phyloP scores from a whole-genome alignment of 1,140 invertebrate genomes.

The Atopsyche davidsoni region DNA sequence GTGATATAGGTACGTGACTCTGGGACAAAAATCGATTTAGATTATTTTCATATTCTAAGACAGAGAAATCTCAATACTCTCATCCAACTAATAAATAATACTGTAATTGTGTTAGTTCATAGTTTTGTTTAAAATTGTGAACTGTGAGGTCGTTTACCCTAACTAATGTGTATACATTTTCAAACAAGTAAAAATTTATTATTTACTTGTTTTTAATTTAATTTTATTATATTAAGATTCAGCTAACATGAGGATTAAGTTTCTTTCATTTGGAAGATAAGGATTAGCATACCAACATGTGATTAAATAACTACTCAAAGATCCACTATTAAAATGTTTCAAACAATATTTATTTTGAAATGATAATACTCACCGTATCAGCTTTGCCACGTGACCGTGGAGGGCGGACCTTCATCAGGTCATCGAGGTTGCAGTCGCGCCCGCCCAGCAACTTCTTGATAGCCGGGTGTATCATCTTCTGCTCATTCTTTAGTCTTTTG shows the following conservation, averaged over 20 bases:
- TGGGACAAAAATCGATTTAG: background rate
- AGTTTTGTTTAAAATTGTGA: no score
- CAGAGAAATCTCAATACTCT: no score
- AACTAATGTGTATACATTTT: no score
- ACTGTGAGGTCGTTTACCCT: no score
- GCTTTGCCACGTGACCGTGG: conserved; percentile 43
- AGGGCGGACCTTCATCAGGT: conserved; percentile 39
- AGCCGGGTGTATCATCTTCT: conserved; percentile 66
- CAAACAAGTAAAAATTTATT: no score
- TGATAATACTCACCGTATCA: conserved; percentile 32
- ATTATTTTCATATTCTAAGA: background rate
- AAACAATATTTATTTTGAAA: conserved; percentile 6
- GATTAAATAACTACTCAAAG: background rate
- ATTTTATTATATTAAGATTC: conserved; percentile 14
- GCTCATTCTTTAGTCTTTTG: conserved; percentile 39
- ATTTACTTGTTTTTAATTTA: no score
- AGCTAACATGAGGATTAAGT: conserved; percentile 14
- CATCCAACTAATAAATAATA: no score
- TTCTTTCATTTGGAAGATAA: conserved; percentile 28
- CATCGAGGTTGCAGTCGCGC: conserved; percentile 37
- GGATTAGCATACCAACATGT: background rate
- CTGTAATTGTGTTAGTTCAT: no score
- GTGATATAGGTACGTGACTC: background rate
- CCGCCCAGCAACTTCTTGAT: conserved; percentile 60
- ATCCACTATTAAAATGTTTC: conserved; percentile 1